phyloP scores from a whole-genome alignment of 2,797 vertebrate species.

The Centropyge bicolor region DNA sequence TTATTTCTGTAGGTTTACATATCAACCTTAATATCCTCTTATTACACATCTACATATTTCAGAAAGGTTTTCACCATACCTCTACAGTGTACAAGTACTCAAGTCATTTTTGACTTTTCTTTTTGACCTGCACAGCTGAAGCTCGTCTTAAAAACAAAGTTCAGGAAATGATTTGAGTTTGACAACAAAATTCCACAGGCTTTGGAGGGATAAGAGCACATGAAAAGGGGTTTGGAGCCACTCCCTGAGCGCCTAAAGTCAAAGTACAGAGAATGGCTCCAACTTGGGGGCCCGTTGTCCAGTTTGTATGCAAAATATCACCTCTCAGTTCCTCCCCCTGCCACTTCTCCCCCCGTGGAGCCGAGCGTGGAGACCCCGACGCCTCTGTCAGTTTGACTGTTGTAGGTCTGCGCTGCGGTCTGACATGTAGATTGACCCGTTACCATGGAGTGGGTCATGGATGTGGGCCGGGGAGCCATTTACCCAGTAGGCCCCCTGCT shows the following conservation, averaged over 20 bases:
- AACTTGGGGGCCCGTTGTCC: slow-evolving; percentile 40
- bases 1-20: slow-evolving; percentile 10
- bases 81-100: slow-evolving; percentile 2
- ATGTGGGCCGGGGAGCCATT: slow-evolving; percentile 61
- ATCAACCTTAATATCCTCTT: background rate
- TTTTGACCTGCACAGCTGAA: slow-evolving; percentile 1
- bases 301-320: slow-evolving; percentile 70
- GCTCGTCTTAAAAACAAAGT: slow-evolving; percentile 33
- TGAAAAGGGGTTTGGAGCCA: slow-evolving; percentile 48
- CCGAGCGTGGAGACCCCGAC: slow-evolving; percentile 45
- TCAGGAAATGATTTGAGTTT: slow-evolving; percentile 39
- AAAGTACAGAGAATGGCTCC: slow-evolving; percentile 41
- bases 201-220: slow-evolving; percentile 61
- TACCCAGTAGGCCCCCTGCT: slow-evolving; percentile 63
- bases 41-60: background rate
- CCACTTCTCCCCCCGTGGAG: slow-evolving; percentile 7
- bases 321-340: slow-evolving; percentile 33
- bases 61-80: background rate
- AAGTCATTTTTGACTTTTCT: background rate
- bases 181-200: slow-evolving; percentile 66
- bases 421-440: slow-evolving; percentile 67
- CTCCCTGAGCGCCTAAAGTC: slow-evolving; percentile 63
- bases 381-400: slow-evolving; percentile 63
- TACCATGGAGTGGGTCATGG: slow-evolving; percentile 78
- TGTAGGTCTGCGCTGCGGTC: slow-evolving; percentile 50